Conservation (phyloP, 2,888 invertebrate species). For the Drosophila sordidula region DNA sequence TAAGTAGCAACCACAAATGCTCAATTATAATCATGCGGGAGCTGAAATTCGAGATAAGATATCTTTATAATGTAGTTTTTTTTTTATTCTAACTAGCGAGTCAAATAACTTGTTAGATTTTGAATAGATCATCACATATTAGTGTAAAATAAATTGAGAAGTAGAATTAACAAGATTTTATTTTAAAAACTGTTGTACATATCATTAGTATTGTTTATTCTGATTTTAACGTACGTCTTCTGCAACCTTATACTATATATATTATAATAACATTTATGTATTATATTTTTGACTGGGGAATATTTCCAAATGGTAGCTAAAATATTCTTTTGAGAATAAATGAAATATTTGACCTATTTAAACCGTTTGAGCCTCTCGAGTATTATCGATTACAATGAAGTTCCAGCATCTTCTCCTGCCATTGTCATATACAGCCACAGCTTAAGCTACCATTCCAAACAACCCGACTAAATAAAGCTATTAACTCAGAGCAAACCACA, state of each 20-base stretch:
- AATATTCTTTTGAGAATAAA: neutral
- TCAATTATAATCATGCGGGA: conserved; percentile 4
- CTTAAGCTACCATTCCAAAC: neutral
- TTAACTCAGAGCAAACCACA: conserved; percentile 22
- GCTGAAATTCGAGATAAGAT: neutral
- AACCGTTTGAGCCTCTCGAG: neutral
- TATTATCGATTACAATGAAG: neutral
- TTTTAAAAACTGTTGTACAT: no score
- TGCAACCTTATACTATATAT: no score
- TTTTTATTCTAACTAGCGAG: no score
- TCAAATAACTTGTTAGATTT: no score
- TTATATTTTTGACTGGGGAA: no score
- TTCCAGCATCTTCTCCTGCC: neutral
- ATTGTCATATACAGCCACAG: conserved; percentile 19
- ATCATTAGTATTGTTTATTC: no score
- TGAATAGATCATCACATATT: no score
- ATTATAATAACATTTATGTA: no score
- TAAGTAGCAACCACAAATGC: conserved; percentile 26
- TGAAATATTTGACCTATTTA: neutral
- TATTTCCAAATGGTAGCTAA: no score
- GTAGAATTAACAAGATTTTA: no score
- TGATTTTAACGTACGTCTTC: no score
- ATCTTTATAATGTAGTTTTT: neutral
- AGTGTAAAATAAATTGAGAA: no score
- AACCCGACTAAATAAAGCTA: conserved; percentile 3